These are phyloP conservation scores for Hoplostethus mediterraneus DNA, from an alignment of 2,797 vertebrate genomes.

Conservation along the genomic window DNA sequence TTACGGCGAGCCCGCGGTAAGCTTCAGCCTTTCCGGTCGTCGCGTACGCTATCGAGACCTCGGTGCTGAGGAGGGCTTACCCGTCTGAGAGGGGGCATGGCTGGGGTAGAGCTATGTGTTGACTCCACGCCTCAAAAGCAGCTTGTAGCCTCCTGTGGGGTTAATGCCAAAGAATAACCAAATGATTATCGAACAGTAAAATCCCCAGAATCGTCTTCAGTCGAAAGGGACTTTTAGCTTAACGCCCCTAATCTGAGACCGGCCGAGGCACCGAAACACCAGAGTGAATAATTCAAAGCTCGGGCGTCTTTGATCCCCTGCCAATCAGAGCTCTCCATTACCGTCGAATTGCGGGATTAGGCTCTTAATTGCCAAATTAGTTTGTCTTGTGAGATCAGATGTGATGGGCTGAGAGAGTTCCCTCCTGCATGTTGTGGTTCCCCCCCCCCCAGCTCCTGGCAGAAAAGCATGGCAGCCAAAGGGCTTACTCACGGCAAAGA, in stretches of 20 bases:
- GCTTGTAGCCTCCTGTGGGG: background rate
- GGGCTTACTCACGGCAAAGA: slow-evolving; percentile 1
- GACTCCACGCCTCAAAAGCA: background rate
- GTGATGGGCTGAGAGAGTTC: slow-evolving; percentile 6
- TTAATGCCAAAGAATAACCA: too few relatives aligned
- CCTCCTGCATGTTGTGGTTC: background rate
- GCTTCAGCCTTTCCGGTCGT: slow-evolving; percentile 18
- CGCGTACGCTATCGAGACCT: slow-evolving; percentile 2
- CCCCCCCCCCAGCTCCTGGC: background rate
- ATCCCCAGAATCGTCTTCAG: slow-evolving; percentile 26
- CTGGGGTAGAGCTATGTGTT: background rate
- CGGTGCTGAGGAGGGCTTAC: background rate
- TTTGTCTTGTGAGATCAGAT: slow-evolving; percentile 33
- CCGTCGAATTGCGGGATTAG: slow-evolving; percentile 38
- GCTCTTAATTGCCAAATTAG: slow-evolving; percentile 21
- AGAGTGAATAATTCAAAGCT: slow-evolving; percentile 12
- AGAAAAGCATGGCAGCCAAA: background rate
- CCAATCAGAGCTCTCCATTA: slow-evolving; percentile 36
- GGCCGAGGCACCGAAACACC: background rate
- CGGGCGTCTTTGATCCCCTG: slow-evolving; percentile 49
- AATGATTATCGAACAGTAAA: slow-evolving; percentile 43
- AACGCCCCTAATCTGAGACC: slow-evolving; percentile 35
- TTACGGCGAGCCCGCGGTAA: slow-evolving; percentile 36
- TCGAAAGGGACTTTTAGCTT: slow-evolving; percentile 34
- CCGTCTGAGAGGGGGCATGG: background rate